Base-by-base conservation (phyloP, 2,888 invertebrate species). In the Agrotis ipsilon region DNA sequence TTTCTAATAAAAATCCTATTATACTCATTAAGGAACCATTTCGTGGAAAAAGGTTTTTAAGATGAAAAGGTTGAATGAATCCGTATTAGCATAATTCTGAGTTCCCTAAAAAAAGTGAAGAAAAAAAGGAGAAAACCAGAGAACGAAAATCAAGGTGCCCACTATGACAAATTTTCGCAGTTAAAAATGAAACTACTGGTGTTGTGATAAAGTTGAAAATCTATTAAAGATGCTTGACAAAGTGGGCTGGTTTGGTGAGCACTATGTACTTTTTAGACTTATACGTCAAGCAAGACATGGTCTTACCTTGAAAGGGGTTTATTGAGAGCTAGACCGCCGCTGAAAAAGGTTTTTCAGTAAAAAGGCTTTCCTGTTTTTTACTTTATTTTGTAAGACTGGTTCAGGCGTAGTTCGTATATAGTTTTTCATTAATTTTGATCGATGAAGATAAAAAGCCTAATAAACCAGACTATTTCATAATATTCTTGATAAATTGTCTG, bases 1-100 rank as follows among this genome's bases (percentile, higher is more conserved):
- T 84, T 76, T 51, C 51, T 75, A 68, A 78, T 82, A 82, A 78
- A 80, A 80, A 80, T 76, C 72, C 74, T 73, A 78, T 82, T 80
- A 78, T 66, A 63, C 72, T 83, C 75, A 82, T 85, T 76, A 83
- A 72, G 55, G 58, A 68, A 70, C 49, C 73, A 65, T 66, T 74
- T 69, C 65, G 68, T 19, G 57, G 70, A n/a, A 11, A 27, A 73
- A 80, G 69, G 69, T 75, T 68, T 72, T 70, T 52, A 72, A 76
- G 72, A 68, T 59, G 57, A 77, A 78, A 74, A 80, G 68, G 80
- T 82, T 72, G 62, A 73, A 77, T 75, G 58, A 74, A 68, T 72
- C 49, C 11, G 24, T 72, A 75, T 82, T 81, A 74, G 27, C 68
- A 72, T 78, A 70, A 68, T 72, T 57, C 69, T n/a, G 48, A 48